Base-by-base conservation (phyloP, 2,888 invertebrate species). In the Chaetoderma sp. region DNA sequence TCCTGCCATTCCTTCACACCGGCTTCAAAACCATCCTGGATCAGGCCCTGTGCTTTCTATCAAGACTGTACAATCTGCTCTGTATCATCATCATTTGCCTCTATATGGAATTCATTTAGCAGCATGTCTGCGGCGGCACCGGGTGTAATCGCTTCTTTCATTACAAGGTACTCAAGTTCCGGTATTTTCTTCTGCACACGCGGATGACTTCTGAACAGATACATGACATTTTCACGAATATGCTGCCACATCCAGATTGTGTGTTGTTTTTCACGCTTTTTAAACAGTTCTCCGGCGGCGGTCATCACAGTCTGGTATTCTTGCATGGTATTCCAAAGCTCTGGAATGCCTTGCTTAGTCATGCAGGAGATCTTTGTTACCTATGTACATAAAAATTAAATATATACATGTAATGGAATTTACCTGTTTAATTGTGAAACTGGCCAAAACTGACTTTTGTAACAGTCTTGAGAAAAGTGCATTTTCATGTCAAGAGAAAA, bases 161-260 rank as follows among this genome's bases (percentile, higher is more conserved):
- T 61, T 1, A 88, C 87, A 57, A 79, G 70, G n/a, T 73, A 62
- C 68, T 87, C 87, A 47, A 85, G 68, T 5, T 77, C 73, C 0
- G 67, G 50, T 0, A 85, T 70, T 16, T 78, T 66, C 4, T 63
- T 50, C 56, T 74, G 70, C 18, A 88, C 81, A 0, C 68, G 55
- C 0, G 80, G 80, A 65, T 87, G 83, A 5, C 73, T 68, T 21
- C 68, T 70, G 66, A 88, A 88, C 47, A 78, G 50, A 32, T 78
- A 76, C 74, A 87, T 76, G 30, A 88, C 80, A 67, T 84, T 80
- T 60, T 86, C 81, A 16, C 78, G 72, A 27, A 88, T 83, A 68
- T 87, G 84, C 47, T 80, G 84, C 87, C 88, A 87, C 85, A 88
- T 84, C 87, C 87, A 87, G 23, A 83, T 74, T 50, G 73, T 81